Evolutionary conservation across 2,797 vertebrate genomes (phyloP).

Genomic region (Oryzias dopingdopingensis): DNA sequence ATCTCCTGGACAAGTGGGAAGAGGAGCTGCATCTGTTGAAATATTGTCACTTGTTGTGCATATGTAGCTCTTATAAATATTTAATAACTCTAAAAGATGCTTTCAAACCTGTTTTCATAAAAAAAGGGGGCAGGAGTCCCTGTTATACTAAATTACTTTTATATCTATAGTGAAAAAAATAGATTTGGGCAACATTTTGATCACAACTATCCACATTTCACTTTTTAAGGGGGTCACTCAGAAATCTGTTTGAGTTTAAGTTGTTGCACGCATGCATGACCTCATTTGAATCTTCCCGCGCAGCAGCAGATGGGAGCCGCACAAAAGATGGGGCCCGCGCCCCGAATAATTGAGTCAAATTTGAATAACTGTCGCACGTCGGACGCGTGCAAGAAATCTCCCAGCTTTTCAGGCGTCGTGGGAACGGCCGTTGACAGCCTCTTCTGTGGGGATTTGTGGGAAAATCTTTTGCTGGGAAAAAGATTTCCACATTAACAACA

Average conservation of each 20-base stretch:
- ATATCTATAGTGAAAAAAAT: no score
- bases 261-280: constrained; percentile 7
- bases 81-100: no score
- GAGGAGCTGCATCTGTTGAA: no score
- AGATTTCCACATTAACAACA: constrained; percentile 20
- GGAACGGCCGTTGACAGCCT: constrained; percentile 63
- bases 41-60: no score
- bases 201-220: no score
- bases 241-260: neutral
- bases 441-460: constrained; percentile 28
- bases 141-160: no score
- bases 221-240: no score
- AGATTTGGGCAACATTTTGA: no score
- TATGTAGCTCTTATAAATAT: no score
- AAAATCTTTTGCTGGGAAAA: constrained; percentile 50
- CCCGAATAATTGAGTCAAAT: constrained; percentile 69
- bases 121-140: no score
- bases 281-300: constrained; percentile 65
- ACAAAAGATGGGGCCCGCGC: constrained; percentile 59
- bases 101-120: no score
- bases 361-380: constrained; percentile 83
- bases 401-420: constrained; percentile 62
- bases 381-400: constrained; percentile 76
- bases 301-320: constrained; percentile 72
- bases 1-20: no score